Evolutionary conservation across 2,888 invertebrate genomes (phyloP), one percentile per base, ranked within the genome.

Genomic region (Idaea biselata): DNA sequence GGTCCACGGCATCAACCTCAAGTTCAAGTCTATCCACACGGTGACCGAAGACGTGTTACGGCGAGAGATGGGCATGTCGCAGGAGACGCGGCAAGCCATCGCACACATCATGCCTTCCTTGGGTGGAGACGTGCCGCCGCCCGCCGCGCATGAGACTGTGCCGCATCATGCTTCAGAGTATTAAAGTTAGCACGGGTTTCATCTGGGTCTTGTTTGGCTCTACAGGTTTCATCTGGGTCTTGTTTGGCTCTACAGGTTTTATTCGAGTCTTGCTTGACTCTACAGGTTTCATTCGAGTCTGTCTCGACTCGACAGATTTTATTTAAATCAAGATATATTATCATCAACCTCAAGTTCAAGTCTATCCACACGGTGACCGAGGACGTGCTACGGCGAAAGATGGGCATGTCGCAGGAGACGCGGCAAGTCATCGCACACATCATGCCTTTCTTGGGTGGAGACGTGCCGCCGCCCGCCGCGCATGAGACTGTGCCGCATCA

Each of bases 1-100:
- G 73, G 86, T 87, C 1, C 93, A 93, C 73, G 92, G 92, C 4
- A 83, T 93, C 65, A 93, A 92, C 70, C 77, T 93, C 6, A 93
- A 93, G 76, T 93, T 92, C 77, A 93, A 93, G 71, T 91, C 92
- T 0, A 92, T 93, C 60, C 91, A 93, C 75, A 87, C 80, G 1
- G 88, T 93, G 58, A 93, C 93, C 0, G 88, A 93, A 63, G 93
- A 93, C 0, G 71, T 93, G 0, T 68, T 93, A 5, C 82, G 87
- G 0, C 75, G 86, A 0, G 92, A 93, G 66, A 78, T 91, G 81
- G 86, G 88, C 0, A 72, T 90, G 74, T 70, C 73, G n/a, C 84
- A 69, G 62, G 90, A 91, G 72, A 81, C 86, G 1, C 73, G 85
- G 6, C 81, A 77, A 16, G 87, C 89, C 16, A 82, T 88, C 60